Conservation (phyloP, 2,113 vertebrate genomes). For the Perognathus longimembris region DNA sequence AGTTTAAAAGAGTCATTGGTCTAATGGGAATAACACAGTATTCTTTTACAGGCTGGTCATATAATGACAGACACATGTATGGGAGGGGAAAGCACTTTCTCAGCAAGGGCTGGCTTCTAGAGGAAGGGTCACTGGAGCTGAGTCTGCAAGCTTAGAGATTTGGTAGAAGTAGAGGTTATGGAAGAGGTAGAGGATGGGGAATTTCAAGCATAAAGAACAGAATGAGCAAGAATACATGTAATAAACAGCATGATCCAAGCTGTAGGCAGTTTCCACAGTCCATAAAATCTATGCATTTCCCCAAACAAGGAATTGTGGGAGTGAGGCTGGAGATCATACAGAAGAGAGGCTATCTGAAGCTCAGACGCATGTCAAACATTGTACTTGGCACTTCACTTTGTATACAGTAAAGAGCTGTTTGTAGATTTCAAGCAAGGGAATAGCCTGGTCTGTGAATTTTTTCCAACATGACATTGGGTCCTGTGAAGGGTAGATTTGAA, state of each 20-base stretch:
- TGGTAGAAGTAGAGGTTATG: not conserved
- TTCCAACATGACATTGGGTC: not conserved
- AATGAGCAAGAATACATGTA: not conserved
- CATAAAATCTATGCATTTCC: rapidly evolving
- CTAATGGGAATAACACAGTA: not conserved
- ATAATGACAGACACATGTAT: not conserved
- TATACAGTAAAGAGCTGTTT: not conserved
- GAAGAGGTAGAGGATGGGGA: not conserved
- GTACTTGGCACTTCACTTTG: not conserved
- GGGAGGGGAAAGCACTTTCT: not conserved
- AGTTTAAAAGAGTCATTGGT: constrained; percentile 25
- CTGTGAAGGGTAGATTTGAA: not conserved
- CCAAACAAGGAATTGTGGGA: not conserved
- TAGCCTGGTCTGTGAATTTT: not conserved
- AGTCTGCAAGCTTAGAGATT: not conserved
- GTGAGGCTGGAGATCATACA: not conserved
- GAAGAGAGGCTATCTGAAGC: not conserved
- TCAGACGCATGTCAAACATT: not conserved
- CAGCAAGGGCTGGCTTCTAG: not conserved
- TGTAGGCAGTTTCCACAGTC: not conserved
- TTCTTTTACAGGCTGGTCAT: not conserved
- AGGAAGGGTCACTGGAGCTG: not conserved
- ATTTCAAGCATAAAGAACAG: not conserved
- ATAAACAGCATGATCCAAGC: not conserved
- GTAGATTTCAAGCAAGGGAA: constrained; percentile 11